Evolutionary conservation across 2,113 vertebrate genomes (phyloP).

Genomic region (Sturnira hondurensis): DNA sequence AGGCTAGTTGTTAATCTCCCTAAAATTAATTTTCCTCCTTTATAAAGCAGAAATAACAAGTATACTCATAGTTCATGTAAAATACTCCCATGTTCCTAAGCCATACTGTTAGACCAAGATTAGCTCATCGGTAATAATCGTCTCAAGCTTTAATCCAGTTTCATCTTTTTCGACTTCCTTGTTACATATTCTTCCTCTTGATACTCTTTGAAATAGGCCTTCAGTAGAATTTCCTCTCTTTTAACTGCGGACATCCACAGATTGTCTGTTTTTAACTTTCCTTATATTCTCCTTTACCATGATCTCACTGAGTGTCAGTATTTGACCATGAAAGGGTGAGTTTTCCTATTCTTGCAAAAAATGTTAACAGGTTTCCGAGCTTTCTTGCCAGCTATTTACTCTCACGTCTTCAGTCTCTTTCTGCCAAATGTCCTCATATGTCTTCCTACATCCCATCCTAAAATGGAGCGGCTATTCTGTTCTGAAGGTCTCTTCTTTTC

Average conservation of each 20-base stretch:
- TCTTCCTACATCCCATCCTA: neutral
- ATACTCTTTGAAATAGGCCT: neutral
- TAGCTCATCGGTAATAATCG: neutral
- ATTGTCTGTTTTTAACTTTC: neutral
- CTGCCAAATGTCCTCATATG: neutral
- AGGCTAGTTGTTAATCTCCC: neutral
- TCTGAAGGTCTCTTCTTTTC: neutral
- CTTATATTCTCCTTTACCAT: neutral
- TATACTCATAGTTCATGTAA: neutral
- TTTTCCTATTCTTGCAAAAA: slow-evolving; percentile 21
- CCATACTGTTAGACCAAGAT: neutral
- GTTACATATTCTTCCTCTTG: neutral
- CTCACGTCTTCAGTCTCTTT: neutral
- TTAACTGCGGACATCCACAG: neutral
- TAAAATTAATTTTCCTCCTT: neutral
- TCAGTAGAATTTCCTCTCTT: neutral
- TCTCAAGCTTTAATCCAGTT: neutral
- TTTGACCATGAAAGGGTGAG: neutral
- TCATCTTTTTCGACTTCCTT: neutral
- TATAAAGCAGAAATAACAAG: neutral
- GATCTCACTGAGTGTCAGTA: neutral
- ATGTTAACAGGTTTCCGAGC: neutral
- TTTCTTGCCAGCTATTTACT: slow-evolving; percentile 4
- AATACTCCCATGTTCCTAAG: neutral
- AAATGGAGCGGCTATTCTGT: neutral